These are phyloP conservation scores for Hyphantria cunea DNA, from an alignment of 1,140 invertebrate species.

Conservation along the genomic window DNA sequence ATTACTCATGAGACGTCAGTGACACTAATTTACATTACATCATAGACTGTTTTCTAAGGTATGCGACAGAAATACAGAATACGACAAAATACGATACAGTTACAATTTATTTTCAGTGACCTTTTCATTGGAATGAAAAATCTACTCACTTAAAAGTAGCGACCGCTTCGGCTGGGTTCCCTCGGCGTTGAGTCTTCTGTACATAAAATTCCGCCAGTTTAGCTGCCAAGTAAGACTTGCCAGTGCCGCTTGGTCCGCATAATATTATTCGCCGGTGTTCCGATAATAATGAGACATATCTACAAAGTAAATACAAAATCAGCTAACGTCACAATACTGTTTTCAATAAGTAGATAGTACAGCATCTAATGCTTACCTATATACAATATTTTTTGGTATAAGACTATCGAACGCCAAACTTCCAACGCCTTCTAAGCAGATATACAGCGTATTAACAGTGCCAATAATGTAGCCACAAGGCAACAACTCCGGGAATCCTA, in stretches of 20 bases:
- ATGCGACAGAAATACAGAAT: too few relatives aligned
- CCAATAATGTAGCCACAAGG: slow-evolving; percentile 97
- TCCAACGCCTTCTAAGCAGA: slow-evolving; percentile 94
- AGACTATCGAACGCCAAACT: slow-evolving; percentile 97
- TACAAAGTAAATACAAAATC: slow-evolving; percentile 36
- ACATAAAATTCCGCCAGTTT: slow-evolving; percentile 96
- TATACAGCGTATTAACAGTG: slow-evolving; percentile 90
- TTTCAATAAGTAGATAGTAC: neutral
- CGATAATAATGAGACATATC: slow-evolving; percentile 92
- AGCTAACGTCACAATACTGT: neutral
- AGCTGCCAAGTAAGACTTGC: slow-evolving; percentile 98
- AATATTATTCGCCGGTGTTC: slow-evolving; percentile 97
- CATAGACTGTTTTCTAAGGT: too few relatives aligned
- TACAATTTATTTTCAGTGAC: too few relatives aligned
- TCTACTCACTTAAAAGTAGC: slow-evolving; percentile 90
- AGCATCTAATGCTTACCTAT: slow-evolving; percentile 84
- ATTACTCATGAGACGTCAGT: too few relatives aligned
- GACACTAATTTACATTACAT: too few relatives aligned
- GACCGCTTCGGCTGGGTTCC: slow-evolving; percentile 89
- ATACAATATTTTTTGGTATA: slow-evolving; percentile 97
- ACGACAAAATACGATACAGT: too few relatives aligned
- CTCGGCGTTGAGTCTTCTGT: slow-evolving; percentile 83
- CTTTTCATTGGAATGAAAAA: too few relatives aligned
- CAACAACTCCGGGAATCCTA: slow-evolving; percentile 91
- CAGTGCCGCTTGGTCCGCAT: slow-evolving; percentile 98